Conservation (phyloP, 35 echinoderm and acorn worm genomes). For the Lytechinus variegatus region DNA sequence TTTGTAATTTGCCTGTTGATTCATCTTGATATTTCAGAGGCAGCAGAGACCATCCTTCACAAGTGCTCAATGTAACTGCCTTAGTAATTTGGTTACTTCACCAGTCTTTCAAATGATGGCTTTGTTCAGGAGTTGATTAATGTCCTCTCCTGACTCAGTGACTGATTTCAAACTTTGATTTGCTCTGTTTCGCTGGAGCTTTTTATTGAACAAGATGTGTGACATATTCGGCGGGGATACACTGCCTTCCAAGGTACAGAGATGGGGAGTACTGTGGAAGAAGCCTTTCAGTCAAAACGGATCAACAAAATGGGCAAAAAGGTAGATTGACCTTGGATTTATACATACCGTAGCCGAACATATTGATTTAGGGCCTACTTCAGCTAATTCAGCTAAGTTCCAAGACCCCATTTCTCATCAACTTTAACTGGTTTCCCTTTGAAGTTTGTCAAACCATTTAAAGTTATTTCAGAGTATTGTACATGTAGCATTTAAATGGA, state of each 20-base stretch:
- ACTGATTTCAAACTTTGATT: neutral
- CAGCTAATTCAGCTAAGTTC: too few species aligned
- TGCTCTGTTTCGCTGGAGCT: neutral
- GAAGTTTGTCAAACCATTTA: too few species aligned
- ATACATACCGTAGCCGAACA: too few species aligned
- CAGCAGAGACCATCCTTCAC: too few species aligned
- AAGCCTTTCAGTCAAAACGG: conserved; percentile 77
- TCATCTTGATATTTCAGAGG: too few species aligned
- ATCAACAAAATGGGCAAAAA: conserved; percentile 77
- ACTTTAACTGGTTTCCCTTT: too few species aligned
- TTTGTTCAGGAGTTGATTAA: neutral
- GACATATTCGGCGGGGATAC: conserved; percentile 39
- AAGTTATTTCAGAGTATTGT: too few species aligned
- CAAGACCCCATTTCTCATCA: too few species aligned
- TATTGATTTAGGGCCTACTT: too few species aligned
- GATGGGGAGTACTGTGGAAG: conserved; percentile 89
- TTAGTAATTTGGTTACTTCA: neutral
- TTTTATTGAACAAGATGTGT: neutral
- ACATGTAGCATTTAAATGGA: too few species aligned
- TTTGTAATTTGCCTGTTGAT: neutral
- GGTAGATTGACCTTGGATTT: conserved; percentile 32
- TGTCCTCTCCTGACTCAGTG: too few species aligned
- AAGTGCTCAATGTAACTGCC: too few species aligned
- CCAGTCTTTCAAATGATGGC: neutral
- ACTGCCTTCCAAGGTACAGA: conserved; percentile 73